These are phyloP conservation scores for Lasiurus cinereus DNA, from an alignment of 2,113 vertebrate species.

Conservation along the genomic window DNA sequence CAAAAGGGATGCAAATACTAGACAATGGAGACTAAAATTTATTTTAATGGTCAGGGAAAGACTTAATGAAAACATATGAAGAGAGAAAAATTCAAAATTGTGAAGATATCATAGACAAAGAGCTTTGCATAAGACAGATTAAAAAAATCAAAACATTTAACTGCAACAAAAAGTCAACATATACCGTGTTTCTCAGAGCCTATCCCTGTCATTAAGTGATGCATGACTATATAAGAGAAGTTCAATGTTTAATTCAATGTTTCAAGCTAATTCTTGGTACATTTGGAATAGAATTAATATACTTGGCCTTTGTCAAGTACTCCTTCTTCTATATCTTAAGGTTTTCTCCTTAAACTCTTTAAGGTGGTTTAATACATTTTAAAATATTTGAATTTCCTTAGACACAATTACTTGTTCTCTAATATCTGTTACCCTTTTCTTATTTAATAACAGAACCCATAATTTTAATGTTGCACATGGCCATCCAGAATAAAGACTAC, in stretches of 20 bases:
- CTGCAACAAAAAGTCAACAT: not conserved
- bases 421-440: not conserved
- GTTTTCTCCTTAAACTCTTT: not conserved
- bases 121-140: not conserved
- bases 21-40: slow-evolving; percentile 11
- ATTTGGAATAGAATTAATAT: not conserved
- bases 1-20: not conserved
- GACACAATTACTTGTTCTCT: not conserved
- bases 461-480: slow-evolving; percentile 40
- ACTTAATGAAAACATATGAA: slow-evolving; percentile 32
- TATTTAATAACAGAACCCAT: not conserved
- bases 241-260: not conserved
- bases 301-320: not conserved
- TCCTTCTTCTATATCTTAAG: not conserved
- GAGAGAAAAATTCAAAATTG: not conserved
- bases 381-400: slow-evolving; percentile 31
- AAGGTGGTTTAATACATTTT: not conserved
- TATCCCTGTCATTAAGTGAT: not conserved
- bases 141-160: not conserved
- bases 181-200: not conserved
- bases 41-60: not conserved
- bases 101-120: not conserved
- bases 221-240: not conserved
- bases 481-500: not conserved
- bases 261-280: not conserved